phyloP scores from a whole-genome alignment of 1,140 invertebrate genomes.

The Zaprionus gabonicus region DNA sequence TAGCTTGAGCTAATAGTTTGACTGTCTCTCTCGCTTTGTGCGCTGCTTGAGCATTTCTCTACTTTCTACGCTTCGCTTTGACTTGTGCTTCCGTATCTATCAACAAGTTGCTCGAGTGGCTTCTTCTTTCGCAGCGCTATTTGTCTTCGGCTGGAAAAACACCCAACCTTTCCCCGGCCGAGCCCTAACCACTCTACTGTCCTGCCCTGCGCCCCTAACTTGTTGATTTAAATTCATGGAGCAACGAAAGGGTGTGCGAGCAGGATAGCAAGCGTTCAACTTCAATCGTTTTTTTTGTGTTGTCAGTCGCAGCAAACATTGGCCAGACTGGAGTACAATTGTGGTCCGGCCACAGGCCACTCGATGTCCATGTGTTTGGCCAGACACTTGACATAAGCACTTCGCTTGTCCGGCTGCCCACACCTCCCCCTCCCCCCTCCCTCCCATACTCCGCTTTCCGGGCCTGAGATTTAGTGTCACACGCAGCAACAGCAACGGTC shows the following conservation, averaged over 20 bases:
- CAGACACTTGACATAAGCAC: conserved; percentile 81
- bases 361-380: conserved; percentile 79
- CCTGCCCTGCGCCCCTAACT: conserved; percentile 40
- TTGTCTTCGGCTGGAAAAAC: conserved; percentile 42
- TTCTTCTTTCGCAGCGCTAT: conserved; percentile 56
- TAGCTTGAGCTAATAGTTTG: conserved; percentile 67
- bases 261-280: neutral
- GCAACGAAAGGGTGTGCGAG: neutral
- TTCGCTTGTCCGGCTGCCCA: conserved; percentile 38
- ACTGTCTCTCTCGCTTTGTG: conserved; percentile 27
- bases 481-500: conserved; percentile 47
- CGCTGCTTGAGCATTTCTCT: conserved; percentile 37
- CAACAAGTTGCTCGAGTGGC: conserved; percentile 76
- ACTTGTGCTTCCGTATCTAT: conserved; percentile 71
- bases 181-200: too few species aligned
- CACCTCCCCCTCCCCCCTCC: conserved; percentile 1
- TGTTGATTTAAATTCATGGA: conserved; percentile 81
- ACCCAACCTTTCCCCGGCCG: neutral
- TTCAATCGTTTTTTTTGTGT: conserved; percentile 58
- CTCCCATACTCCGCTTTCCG: neutral
- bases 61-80: conserved; percentile 62
- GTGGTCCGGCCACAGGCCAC: conserved; percentile 48
- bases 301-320: conserved; percentile 66
- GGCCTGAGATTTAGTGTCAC: conserved; percentile 68
- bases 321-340: conserved; percentile 40